A percentile compares a stretch with the other conserved stretches of the same genome.
Conservation (phyloP, 1,140 invertebrate genomes). For the Agraylea sexmaculata region DNA sequence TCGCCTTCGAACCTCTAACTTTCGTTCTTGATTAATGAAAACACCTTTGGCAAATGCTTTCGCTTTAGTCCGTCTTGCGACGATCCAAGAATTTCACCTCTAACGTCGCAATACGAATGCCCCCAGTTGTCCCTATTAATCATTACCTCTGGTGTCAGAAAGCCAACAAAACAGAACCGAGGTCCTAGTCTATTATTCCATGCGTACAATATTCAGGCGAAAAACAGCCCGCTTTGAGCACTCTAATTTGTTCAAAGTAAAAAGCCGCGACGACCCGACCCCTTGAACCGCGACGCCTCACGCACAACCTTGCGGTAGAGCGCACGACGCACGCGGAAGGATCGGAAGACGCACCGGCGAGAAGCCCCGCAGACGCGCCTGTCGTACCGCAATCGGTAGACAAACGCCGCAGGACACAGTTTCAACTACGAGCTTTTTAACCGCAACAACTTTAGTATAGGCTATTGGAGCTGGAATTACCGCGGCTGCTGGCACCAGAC, state of each 20-base stretch:
- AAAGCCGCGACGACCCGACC: no score
- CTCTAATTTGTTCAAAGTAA: no score
- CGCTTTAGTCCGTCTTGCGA: constrained; percentile 58
- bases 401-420: constrained; percentile 50
- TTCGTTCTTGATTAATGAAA: constrained; percentile 78
- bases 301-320: no score
- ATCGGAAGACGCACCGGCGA: no score
- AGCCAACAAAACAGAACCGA: constrained; percentile 66
- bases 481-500: constrained; percentile 83
- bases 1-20: constrained; percentile 73
- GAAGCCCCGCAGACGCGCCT: no score
- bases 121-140: constrained; percentile 65
- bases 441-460: constrained; percentile 79
- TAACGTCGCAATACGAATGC: constrained; percentile 63
- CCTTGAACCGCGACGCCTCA: no score
- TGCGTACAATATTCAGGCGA: constrained; percentile 66
- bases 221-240: no score
- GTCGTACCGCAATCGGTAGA: no score
- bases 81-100: constrained; percentile 73
- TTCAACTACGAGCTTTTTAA: constrained; percentile 66
- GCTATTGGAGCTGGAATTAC: constrained; percentile 86
- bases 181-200: constrained; percentile 75
- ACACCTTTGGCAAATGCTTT: constrained; percentile 76
- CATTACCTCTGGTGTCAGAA: constrained; percentile 63
- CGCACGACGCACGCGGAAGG: no score